A percentile compares a stretch with the other conserved stretches of the same genome.
Conservation (phyloP, 2,797 vertebrate species). For the Myotis planiceps region DNA sequence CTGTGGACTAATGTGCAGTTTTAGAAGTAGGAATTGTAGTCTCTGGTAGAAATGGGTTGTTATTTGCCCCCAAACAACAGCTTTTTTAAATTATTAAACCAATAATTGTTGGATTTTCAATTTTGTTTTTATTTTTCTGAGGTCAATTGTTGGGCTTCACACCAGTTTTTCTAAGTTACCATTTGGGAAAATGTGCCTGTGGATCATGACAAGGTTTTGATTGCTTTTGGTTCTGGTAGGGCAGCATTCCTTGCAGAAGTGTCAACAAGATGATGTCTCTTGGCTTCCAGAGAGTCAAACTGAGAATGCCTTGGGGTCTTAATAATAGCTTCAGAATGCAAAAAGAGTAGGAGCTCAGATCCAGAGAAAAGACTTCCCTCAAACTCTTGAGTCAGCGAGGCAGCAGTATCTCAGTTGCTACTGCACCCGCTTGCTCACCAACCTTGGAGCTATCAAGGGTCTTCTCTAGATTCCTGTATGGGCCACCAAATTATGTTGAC, state of each 20-base stretch:
- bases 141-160: neutral
- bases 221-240: neutral
- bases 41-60: neutral
- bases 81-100: neutral
- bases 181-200: neutral
- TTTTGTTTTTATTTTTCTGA: neutral
- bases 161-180: neutral
- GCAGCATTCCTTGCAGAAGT: neutral
- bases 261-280: neutral
- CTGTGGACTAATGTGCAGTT: neutral
- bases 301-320: neutral
- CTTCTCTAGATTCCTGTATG: neutral
- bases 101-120: neutral
- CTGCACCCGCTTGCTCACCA: neutral
- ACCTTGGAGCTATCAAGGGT: too few relatives aligned
- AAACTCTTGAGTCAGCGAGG: neutral
- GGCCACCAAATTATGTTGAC: neutral
- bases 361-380: neutral
- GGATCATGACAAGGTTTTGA: neutral
- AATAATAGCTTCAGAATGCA: neutral
- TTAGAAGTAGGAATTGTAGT: neutral
- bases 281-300: neutral
- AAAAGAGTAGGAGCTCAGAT: neutral
- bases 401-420: neutral
- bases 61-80: neutral